Evolutionary conservation across 2,797 vertebrate genomes (phyloP), one percentile per base, ranked within the genome.

Genomic region (Urophycis tenuis): DNA sequence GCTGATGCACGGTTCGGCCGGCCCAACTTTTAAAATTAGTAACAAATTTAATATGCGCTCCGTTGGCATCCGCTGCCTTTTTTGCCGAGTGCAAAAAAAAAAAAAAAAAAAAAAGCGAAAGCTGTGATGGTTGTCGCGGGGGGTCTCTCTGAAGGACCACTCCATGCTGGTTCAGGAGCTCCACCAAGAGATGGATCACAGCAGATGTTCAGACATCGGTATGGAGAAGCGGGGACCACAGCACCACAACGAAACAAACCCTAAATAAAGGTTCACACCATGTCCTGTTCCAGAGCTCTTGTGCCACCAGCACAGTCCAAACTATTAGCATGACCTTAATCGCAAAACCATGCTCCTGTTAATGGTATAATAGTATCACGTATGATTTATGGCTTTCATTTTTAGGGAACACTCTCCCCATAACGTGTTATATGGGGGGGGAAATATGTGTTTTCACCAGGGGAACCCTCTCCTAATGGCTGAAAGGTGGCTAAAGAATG

Each of bases 11-110:
- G 90, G 93, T 92, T 92, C 77, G 83, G 89, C 88, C 89, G 89
- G 93, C 94, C 94, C 94, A 94, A 93, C 94, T 88, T 89, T 60
- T 93, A 94, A 96, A 97, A 96, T 97, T 95, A 95, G 95, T 90
- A 96, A 95, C 95, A 96, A 96, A 96, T 96, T 95, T 94, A 87
- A 90, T 93, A 93, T 94, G 93, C 92, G 93, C 91, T 92, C 88
- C 81, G 85, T 87, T 94, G 93, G 92, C 94, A 93, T 94, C 91
- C 91, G 81, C 90, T 89, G 87, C 82, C 93, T 92, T 89, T 89
- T 89, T 88, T 60, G 88, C 87, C 93, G 92, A 95, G 92, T 92
- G 94, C 90, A 93, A 93, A 53, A 53, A 19, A 7, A 22, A 53
- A 19, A 1, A 19, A 53, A 53, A 17, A 53, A 22, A 95, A 19